These are phyloP conservation scores for Patella caerulea DNA, from an alignment of 2,888 invertebrate genomes.

Conservation along the genomic window DNA sequence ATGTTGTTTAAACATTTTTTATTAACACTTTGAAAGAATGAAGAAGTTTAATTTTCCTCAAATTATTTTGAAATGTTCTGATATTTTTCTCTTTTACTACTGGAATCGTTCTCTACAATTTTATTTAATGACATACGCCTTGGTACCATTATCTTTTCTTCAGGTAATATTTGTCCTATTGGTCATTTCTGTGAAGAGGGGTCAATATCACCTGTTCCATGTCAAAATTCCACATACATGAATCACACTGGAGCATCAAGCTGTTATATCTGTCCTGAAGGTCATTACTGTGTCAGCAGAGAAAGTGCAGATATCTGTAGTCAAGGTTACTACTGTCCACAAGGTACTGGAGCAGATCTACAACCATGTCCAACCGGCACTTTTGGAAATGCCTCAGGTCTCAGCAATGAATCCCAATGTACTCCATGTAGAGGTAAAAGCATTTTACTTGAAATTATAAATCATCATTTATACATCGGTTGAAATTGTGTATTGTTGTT, in stretches of 20 bases:
- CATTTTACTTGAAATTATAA: no score
- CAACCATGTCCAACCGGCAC: constrained; percentile 64
- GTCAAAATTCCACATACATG: constrained; percentile 65
- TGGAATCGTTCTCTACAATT: background rate
- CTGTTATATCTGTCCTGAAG: constrained; percentile 65
- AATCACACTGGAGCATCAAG: constrained; percentile 63
- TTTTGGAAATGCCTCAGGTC: constrained; percentile 62
- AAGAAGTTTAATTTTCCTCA: no score
- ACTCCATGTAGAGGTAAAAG: constrained; percentile 63
- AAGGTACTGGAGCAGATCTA: constrained; percentile 65
- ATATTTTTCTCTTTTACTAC: no score
- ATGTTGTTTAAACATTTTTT: background rate
- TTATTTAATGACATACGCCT: background rate
- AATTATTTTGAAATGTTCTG: no score
- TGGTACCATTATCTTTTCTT: background rate
- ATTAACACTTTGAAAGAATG: no score
- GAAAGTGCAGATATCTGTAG: constrained; percentile 63
- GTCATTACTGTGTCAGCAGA: constrained; percentile 64
- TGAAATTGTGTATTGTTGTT: no score
- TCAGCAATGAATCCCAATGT: constrained; percentile 57
- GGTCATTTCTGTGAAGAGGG: constrained; percentile 64
- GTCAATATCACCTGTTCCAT: constrained; percentile 54
- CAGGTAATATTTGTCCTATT: constrained; percentile 64
- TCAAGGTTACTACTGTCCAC: constrained; percentile 66
- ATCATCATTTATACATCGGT: no score